These are phyloP conservation scores for Drosophila pallidifrons DNA, from an alignment of 1,140 invertebrate genomes.

Conservation along the genomic window DNA sequence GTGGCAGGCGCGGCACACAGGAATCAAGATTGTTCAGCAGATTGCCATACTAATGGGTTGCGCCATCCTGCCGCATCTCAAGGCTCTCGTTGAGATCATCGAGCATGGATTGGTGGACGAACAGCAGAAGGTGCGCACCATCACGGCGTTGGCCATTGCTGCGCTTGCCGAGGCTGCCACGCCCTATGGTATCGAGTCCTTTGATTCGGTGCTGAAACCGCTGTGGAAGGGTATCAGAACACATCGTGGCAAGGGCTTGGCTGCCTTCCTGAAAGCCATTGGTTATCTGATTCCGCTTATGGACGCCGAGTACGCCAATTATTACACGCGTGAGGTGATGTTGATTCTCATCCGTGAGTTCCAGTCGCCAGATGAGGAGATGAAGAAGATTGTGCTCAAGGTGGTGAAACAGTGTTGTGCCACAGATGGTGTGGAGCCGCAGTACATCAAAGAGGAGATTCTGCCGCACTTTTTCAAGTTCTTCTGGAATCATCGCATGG, in stretches of 20 bases:
- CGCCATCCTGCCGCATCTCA: slow-evolving; percentile 99
- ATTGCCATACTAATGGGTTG: slow-evolving; percentile 99
- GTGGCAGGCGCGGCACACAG: slow-evolving; percentile 99
- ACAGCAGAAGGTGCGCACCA: slow-evolving; percentile 97
- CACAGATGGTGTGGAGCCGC: slow-evolving; percentile 99
- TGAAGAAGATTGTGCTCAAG: slow-evolving; percentile 99
- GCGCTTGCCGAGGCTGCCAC: slow-evolving; percentile 99
- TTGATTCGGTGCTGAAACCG: slow-evolving; percentile 99
- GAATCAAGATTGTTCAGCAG: slow-evolving; percentile 99
- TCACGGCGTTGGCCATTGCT: slow-evolving; percentile 99
- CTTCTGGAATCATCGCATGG: slow-evolving; percentile 99
- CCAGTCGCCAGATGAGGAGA: slow-evolving; percentile 99
- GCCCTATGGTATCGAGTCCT: slow-evolving; percentile 99
- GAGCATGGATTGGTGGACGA: slow-evolving; percentile 97
- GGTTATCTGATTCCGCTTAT: slow-evolving; percentile 99
- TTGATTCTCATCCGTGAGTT: slow-evolving; percentile 99
- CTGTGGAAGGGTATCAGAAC: slow-evolving; percentile 99
- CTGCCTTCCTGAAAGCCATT: slow-evolving; percentile 99
- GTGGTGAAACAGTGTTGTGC: slow-evolving; percentile 99
- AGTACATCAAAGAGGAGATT: slow-evolving; percentile 99
- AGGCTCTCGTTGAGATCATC: slow-evolving; percentile 99
- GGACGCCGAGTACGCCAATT: slow-evolving; percentile 99
- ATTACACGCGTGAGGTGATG: slow-evolving; percentile 99
- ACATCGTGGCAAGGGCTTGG: slow-evolving; percentile 98
- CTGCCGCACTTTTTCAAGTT: slow-evolving; percentile 99